A percentile compares a stretch with the other conserved stretches of the same genome.
phyloP scores from a whole-genome alignment of 2,797 vertebrate genomes.

The Helostoma temminkii region DNA sequence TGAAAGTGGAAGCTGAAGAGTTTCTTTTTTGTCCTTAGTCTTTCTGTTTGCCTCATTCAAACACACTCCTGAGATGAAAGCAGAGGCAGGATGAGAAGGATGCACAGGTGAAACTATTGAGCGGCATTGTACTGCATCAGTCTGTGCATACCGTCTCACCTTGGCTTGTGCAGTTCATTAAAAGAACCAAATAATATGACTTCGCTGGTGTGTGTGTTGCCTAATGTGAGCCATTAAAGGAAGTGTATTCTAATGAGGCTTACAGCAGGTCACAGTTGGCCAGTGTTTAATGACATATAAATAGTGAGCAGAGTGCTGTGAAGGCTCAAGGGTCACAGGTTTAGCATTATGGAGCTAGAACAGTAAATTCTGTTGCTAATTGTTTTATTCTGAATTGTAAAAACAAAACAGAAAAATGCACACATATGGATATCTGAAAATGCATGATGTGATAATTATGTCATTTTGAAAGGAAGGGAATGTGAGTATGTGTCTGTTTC shows the following conservation, averaged over 20 bases:
- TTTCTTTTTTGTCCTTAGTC: background rate
- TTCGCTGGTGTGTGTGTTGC: constrained; percentile 3
- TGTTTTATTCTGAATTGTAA: constrained; percentile 9
- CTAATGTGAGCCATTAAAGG: constrained; percentile 64
- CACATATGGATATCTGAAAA: background rate
- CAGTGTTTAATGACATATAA: constrained; percentile 72
- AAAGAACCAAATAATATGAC: constrained; percentile 36
- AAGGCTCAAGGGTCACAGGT: constrained; percentile 41
- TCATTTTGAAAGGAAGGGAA: background rate
- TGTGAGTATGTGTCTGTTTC: background rate
- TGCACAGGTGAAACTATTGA: constrained; percentile 13
- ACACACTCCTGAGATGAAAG: constrained; percentile 38
- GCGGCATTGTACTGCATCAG: constrained; percentile 14
- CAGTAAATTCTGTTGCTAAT: constrained; percentile 16
- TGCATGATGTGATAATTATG: background rate
- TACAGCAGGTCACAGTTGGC: constrained; percentile 64
- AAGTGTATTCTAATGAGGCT: constrained; percentile 70
- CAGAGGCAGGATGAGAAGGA: background rate
- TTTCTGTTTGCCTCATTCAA: constrained; percentile 29
- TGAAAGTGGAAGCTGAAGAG: background rate
- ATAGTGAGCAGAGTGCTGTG: constrained; percentile 44
- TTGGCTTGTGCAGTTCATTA: constrained; percentile 27
- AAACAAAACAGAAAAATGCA: background rate
- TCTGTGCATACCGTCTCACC: background rate
- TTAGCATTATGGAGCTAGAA: constrained; percentile 48